phyloP scores from a whole-genome alignment of 2,797 vertebrate genomes.

The Malurus splendens region DNA sequence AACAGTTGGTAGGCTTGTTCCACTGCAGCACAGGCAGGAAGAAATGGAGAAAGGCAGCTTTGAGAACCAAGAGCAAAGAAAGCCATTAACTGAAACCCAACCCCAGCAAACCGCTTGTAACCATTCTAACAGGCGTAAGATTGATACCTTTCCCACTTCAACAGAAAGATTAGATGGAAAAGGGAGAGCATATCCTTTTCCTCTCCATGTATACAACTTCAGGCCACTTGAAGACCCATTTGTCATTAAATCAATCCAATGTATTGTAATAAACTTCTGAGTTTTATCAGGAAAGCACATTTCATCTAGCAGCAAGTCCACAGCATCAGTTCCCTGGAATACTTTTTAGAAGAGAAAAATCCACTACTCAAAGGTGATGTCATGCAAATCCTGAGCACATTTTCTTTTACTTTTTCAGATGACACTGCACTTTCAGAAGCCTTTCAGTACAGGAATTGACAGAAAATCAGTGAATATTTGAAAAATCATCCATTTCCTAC shows the following conservation, averaged over 20 bases:
- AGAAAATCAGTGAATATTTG: background rate
- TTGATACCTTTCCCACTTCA: constrained; percentile 54
- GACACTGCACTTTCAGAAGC: background rate
- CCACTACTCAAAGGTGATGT: background rate
- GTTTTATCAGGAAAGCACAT: background rate
- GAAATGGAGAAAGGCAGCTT: constrained; percentile 1
- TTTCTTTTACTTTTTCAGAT: background rate
- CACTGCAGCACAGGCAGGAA: background rate
- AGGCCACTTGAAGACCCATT: constrained; percentile 12
- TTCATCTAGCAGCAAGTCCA: background rate
- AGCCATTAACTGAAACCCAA: constrained; percentile 54
- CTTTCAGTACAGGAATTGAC: background rate
- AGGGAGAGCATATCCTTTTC: constrained; percentile 32
- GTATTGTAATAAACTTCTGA: background rate
- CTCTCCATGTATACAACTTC: constrained; percentile 10
- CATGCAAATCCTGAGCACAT: background rate
- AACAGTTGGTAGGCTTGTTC: constrained; percentile 4
- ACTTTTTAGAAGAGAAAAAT: background rate
- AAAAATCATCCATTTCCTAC: background rate
- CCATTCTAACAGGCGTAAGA: constrained; percentile 34
- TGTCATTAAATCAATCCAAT: background rate
- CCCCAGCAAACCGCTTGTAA: background rate
- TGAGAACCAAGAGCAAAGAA: constrained; percentile 20
- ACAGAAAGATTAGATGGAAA: constrained; percentile 40
- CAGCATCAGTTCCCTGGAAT: background rate